Conservation (phyloP, 2,797 vertebrate species). For the Macropus fuliginosus region DNA sequence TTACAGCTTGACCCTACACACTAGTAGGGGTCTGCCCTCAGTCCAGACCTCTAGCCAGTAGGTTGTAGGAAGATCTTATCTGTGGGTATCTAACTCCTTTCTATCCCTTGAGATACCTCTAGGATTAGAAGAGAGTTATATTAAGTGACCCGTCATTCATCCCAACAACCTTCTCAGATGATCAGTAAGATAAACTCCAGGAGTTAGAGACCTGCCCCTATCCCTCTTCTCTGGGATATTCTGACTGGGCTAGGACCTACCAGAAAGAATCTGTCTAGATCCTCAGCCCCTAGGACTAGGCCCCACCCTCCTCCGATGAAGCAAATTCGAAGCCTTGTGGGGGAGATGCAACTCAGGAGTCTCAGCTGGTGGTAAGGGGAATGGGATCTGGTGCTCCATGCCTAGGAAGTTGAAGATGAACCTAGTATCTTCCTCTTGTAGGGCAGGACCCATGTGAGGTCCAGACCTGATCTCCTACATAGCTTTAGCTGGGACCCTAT, state of each 20-base stretch:
- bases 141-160: background rate
- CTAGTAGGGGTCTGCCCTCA: background rate
- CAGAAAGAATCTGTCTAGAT: conserved; percentile 7
- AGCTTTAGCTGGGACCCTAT: background rate
- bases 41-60: background rate
- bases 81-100: background rate
- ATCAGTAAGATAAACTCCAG: background rate
- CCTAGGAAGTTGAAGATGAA: background rate
- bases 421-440: no score
- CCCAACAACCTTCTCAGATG: background rate
- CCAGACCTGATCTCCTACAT: background rate
- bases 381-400: background rate
- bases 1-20: background rate
- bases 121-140: background rate
- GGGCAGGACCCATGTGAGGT: no score
- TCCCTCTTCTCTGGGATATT: background rate
- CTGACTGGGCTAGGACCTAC: conserved; percentile 32
- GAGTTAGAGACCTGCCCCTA: background rate
- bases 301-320: conserved; percentile 46
- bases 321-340: conserved; percentile 3
- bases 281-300: conserved; percentile 9
- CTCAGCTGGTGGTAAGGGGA: background rate
- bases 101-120: background rate
- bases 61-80: background rate
- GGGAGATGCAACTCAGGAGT: background rate